Base-by-base conservation (phyloP, 2,888 invertebrate genomes). In the Hypercompe scribonia region DNA sequence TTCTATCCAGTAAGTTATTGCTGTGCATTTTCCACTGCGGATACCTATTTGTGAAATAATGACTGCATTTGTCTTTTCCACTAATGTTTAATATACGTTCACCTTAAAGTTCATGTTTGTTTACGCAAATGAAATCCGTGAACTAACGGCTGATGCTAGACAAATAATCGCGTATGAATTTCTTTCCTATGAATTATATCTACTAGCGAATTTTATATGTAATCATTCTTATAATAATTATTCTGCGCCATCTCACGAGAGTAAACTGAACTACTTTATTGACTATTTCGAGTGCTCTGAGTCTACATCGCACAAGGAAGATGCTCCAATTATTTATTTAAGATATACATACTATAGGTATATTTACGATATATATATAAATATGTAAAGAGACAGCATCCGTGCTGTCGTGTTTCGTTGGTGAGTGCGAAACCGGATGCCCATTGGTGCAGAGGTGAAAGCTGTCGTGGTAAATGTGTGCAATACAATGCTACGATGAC, bases 11-110 rank as follows among this genome's bases (percentile, higher is more conserved):
- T 77, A 82, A 85, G 78, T 82, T 80, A 85, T 85, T 64, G 81
- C 73, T 70, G 70, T 76, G 76, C 85, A 83, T 84, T 85, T 80
- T 74, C 80, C 77, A 67, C 77, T 74, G 73, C 69, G 81, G 81
- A 76, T 78, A 73, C 80, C 70, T 73, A 68, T 78, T 78, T 73
- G 76, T 77, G 72, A 31, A 15, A 63, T 83, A 83, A 84, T 84
- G 74, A 78, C 73, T 61, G 61, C 78, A 81, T 81, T 77, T 66
- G 74, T 84, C 81, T 78, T 76, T 28, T n/a, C 42, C 65, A 70
- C 69, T 82, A 75, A 81, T 75, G 71, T 69, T 50, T 70, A 31
- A 46, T 46, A 11, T 15, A 31, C 65, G 58, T 5, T 58, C 31
- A 34, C 34, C 28, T 58, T 69, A 24, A 68, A 42, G 69, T 31